Evolutionary conservation across 2,113 vertebrate species (phyloP).

Genomic region (Clarias gariepinus): DNA sequence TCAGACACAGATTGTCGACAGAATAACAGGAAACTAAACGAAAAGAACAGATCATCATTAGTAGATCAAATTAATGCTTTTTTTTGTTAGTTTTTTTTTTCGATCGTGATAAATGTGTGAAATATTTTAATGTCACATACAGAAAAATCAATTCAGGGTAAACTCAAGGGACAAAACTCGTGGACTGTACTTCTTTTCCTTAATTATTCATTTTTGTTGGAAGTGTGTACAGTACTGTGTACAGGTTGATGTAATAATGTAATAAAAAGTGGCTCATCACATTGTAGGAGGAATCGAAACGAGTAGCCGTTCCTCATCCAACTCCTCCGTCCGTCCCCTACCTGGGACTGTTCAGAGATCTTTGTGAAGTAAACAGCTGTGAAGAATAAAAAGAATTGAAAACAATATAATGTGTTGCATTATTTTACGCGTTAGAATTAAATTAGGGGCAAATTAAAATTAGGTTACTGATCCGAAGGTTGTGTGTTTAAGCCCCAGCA

Average conservation of each 20-base stretch:
- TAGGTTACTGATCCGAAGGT: too few relatives aligned
- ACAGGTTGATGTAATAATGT: slow-evolving; percentile 67
- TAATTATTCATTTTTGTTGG: slow-evolving; percentile 57
- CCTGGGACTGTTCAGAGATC: background rate
- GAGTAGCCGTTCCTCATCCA: slow-evolving; percentile 16
- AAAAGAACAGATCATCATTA: slow-evolving; percentile 59
- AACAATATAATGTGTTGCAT: background rate
- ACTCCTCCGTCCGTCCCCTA: background rate
- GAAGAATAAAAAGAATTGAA: slow-evolving; percentile 5
- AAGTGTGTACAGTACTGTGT: slow-evolving; percentile 62
- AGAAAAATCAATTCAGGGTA: slow-evolving; percentile 54
- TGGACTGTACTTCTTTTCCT: slow-evolving; percentile 45
- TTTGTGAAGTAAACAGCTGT: slow-evolving; percentile 21
- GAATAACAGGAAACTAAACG: slow-evolving; percentile 52
- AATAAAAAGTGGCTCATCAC: slow-evolving; percentile 63
- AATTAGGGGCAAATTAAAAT: background rate
- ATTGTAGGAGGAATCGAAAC: slow-evolving; percentile 22
- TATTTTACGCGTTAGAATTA: background rate
- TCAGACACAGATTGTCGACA: slow-evolving; percentile 27
- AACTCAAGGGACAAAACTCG: slow-evolving; percentile 51
- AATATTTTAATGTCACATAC: slow-evolving; percentile 67
- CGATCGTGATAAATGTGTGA: slow-evolving; percentile 65
- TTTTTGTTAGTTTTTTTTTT: slow-evolving; percentile 65
- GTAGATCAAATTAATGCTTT: slow-evolving; percentile 70
- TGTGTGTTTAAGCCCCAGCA: too few relatives aligned